Evolutionary conservation across 2,797 vertebrate species (phyloP).

Genomic region (Moxostoma hubbsi): DNA sequence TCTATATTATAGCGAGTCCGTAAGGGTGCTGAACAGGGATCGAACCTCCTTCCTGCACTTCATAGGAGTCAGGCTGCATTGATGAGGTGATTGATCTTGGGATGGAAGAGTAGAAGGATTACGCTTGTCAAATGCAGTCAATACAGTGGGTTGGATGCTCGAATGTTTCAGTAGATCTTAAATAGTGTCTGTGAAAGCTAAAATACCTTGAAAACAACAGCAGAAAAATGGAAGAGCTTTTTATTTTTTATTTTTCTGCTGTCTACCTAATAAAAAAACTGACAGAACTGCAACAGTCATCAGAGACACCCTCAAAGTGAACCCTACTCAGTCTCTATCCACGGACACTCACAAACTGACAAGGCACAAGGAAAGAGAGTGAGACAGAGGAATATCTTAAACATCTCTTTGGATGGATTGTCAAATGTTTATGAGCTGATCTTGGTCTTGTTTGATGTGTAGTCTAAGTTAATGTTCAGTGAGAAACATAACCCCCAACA

Average conservation of each 20-base stretch:
- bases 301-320: slow-evolving; percentile 60
- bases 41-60: slow-evolving; percentile 88
- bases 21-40: slow-evolving; percentile 81
- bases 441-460: not conserved
- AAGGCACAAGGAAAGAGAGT: not conserved
- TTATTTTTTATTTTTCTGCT: slow-evolving; percentile 66
- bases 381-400: slow-evolving; percentile 1
- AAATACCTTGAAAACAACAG: slow-evolving; percentile 64
- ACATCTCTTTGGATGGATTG: too few species aligned
- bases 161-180: slow-evolving; percentile 86
- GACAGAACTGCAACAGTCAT: slow-evolving; percentile 74
- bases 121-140: slow-evolving; percentile 88
- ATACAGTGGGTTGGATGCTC: slow-evolving; percentile 78
- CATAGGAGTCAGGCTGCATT: slow-evolving; percentile 86
- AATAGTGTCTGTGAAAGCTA: slow-evolving; percentile 84
- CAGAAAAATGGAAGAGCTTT: slow-evolving; percentile 57
- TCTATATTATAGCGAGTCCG: slow-evolving; percentile 89
- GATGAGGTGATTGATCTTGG: slow-evolving; percentile 91
- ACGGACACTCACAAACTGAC: slow-evolving; percentile 8
- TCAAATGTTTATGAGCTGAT: too few species aligned
- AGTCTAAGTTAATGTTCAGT: not conserved
- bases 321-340: slow-evolving; percentile 35
- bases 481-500: not conserved
- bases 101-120: slow-evolving; percentile 90
- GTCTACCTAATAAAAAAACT: slow-evolving; percentile 68